These are phyloP conservation scores for Isurus oxyrinchus DNA, from an alignment of 2,113 vertebrate genomes.

Conservation along the genomic window DNA sequence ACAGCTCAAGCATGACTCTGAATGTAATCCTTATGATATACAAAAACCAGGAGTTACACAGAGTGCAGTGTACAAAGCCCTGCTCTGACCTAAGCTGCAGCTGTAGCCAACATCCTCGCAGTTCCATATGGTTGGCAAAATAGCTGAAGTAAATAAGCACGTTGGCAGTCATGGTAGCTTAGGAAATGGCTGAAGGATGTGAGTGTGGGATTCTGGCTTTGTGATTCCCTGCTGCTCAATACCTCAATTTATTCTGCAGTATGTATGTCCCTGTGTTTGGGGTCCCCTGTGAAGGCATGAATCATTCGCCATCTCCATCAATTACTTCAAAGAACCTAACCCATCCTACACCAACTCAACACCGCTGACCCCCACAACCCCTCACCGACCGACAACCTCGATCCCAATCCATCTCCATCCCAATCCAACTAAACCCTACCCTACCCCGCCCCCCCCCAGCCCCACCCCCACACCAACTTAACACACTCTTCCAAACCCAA, in stretches of 20 bases:
- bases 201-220: neutral
- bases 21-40: neutral
- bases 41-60: neutral
- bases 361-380: too few relatives aligned
- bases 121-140: neutral
- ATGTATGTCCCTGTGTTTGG: neutral
- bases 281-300: neutral
- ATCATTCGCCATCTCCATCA: neutral
- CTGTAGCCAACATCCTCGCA: neutral
- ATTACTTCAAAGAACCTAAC: neutral
- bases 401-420: neutral
- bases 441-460: too few relatives aligned
- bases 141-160: neutral
- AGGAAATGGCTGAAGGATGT: neutral
- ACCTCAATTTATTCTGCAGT: neutral
- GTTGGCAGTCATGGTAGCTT: neutral
- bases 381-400: too few relatives aligned
- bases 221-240: neutral
- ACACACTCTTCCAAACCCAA: too few relatives aligned
- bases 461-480: too few relatives aligned
- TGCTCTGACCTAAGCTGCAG: neutral
- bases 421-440: neutral
- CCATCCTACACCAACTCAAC: neutral
- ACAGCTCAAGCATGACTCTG: neutral
- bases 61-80: neutral